Evolutionary conservation across 2,888 invertebrate species (phyloP), one percentile per base, ranked within the genome.

Genomic region (Stenolophus ochropezus): DNA sequence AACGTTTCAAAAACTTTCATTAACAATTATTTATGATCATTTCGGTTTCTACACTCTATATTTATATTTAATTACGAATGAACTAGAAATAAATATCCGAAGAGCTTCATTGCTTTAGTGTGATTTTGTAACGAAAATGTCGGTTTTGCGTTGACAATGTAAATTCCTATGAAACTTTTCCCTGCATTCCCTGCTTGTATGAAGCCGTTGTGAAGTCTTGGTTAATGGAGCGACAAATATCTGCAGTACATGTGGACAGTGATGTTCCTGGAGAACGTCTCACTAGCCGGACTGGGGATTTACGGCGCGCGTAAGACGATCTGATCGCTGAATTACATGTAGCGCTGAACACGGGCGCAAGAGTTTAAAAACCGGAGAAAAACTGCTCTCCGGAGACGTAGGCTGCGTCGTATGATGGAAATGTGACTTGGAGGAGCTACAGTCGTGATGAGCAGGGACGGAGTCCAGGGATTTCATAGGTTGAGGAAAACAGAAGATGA

Each of bases 211-310:
- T 23, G 47, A 14, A n/a, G n/a, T n/a, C n/a, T n/a, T n/a, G 23
- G 47, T 74, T 49, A 74, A 74, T 74, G 51, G 73, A 74, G 73
- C 73, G 73, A 74, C 73, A 74, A 74, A 74, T 74, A 21, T 74
- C 21, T 42, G 20, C 23, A 33, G n/a, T 58, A 20, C 21, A 58
- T 4, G 14, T 23, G 58, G 58, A 58, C 58, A 58, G 23, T 58
- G 20, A 20, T 47, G 47, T 71, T 3, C 16, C 20, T 49, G 49
- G n/a, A 20, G 47, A 16, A 6, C 16, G n/a, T 18, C 25, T 49
- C 73, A 49, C 14, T 47, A 71, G 18, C 27, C 11, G 73, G 73
- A 74, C 23, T 51, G 49, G 16, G 20, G 71, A 74, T 74, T 74
- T 74, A 74, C 73, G 23, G n/a, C 73, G 4, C 47, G 73, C 51